These are phyloP conservation scores for Tethea ocularis DNA, from an alignment of 2,888 invertebrate species.

Conservation along the genomic window DNA sequence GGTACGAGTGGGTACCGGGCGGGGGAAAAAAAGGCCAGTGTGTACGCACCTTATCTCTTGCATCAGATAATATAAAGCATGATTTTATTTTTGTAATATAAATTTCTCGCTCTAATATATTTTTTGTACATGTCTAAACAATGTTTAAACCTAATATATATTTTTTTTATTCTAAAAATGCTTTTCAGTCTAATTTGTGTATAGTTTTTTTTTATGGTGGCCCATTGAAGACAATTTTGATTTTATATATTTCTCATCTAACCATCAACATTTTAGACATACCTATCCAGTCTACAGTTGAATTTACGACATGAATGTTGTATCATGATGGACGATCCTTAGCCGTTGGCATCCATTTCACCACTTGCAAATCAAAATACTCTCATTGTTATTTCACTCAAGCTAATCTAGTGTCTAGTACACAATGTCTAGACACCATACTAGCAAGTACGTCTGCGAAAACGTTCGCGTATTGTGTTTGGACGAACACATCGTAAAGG, in stretches of 20 bases:
- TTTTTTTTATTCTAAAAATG: no score
- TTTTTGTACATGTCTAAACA: no score
- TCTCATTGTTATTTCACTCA: slow-evolving; percentile 4
- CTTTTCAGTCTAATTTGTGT: no score
- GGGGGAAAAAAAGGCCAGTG: slow-evolving; percentile 65
- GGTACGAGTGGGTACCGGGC: slow-evolving; percentile 69
- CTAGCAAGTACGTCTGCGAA: slow-evolving; percentile 38
- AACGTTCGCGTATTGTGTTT: slow-evolving; percentile 46
- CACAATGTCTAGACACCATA: slow-evolving; percentile 49
- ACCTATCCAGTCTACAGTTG: no score
- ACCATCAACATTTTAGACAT: no score
- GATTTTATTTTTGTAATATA: slow-evolving; percentile 25
- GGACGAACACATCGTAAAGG: slow-evolving; percentile 40
- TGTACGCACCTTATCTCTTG: slow-evolving; percentile 78
- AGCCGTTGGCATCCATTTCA: neutral
- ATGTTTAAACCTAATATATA: no score
- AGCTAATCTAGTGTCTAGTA: slow-evolving; percentile 22
- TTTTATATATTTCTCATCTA: no score
- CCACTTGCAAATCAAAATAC: neutral
- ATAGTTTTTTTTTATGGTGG: no score
- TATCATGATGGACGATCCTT: neutral
- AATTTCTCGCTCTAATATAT: neutral
- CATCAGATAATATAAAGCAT: slow-evolving; percentile 75
- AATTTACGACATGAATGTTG: slow-evolving; percentile 5
- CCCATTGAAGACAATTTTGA: no score